Evolutionary conservation across 2,797 vertebrate genomes (phyloP), one percentile per base, ranked within the genome.

Genomic region (Acanthornis magna): DNA sequence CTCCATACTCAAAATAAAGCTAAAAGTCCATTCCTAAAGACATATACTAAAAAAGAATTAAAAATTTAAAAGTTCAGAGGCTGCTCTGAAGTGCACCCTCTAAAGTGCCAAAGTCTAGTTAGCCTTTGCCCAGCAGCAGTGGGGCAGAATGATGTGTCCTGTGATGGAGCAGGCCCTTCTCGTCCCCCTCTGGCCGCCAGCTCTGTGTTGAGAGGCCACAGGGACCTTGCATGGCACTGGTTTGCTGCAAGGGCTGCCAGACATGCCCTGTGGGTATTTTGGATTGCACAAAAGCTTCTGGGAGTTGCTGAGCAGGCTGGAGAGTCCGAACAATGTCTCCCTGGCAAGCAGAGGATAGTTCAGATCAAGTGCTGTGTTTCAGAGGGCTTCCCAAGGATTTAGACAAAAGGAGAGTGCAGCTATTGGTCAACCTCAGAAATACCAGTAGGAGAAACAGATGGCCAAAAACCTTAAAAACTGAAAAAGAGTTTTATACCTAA

Each of bases 181-280:
- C 12, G 15, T 32, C 17, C 25, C 21, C 4, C 50, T 48, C 27
- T 16, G 36, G 61, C 36, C 43, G 43, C 48, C 5, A 27, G 11
- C 36, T 36, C 9, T 5, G 36, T 36, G 42, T 54, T 0, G 0
- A 20, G 1, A 60, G 65, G 43, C 42, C 29, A 11, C 11, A 8
- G 71, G 23, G 16, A 68, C 11, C 18, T 55, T 43, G 70, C 34
- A 54, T 0, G 0, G 12, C 19, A 32, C 66, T 32, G 2, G 1
- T 38, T 74, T 80, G 23, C n/a, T 54, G 27, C 48, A 38, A 85
- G 34, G 7, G 18, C 51, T 83, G 22, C n/a, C 48, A 73, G 61
- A 91, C 20, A 54, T 53, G 21, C 14, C 47, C 63, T 29, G 11
- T 22, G 36, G n/a, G 20, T 74, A 14, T 85, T 55, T 12, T 17